Percentiles rank a stretch among this genome's conserved stretches.
These are phyloP conservation scores for Halcyon chelicuti DNA, from an alignment of 2,797 vertebrate species.

Conservation along the genomic window DNA sequence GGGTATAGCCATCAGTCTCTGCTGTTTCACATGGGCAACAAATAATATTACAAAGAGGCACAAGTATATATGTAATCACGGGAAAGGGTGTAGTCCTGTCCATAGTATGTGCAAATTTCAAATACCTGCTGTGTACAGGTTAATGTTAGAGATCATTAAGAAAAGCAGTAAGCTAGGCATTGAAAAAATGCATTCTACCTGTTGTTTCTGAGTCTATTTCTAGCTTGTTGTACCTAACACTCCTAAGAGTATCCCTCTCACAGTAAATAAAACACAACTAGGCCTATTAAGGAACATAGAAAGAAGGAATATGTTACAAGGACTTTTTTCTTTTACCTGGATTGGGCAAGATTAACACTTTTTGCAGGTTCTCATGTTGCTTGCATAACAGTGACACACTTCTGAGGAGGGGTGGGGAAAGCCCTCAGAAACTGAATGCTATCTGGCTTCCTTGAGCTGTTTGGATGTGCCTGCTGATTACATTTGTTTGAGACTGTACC, in stretches of 20 bases:
- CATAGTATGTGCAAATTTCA: background rate
- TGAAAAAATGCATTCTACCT: background rate
- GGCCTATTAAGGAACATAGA: background rate
- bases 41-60: background rate
- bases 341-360: background rate
- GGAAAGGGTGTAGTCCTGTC: background rate
- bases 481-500: background rate
- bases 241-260: background rate
- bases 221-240: background rate
- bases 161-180: background rate
- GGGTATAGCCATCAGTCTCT: background rate
- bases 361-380: background rate
- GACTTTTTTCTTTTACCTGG: background rate
- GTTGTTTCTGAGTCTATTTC: background rate
- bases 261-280: background rate
- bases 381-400: accelerated
- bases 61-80: accelerated
- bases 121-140: background rate
- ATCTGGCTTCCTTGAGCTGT: background rate
- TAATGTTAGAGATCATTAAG: background rate
- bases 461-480: background rate
- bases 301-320: background rate
- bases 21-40: background rate
- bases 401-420: background rate
- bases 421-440: background rate